phyloP scores from a whole-genome alignment of 2,797 vertebrate genomes.

The Erpetoichthys calabaricus region DNA sequence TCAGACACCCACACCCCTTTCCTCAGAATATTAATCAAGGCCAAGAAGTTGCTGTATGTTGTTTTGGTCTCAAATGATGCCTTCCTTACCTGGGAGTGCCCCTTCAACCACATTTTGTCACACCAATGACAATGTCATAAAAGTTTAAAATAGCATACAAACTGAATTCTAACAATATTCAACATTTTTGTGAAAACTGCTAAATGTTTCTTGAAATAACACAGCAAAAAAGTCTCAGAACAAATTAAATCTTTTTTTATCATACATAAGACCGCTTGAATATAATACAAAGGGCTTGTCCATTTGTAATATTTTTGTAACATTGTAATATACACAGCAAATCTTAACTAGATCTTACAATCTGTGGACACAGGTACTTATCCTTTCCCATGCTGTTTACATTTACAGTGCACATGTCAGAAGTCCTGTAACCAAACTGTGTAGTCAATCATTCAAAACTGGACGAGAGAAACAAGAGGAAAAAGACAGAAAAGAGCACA shows the following conservation, averaged over 20 bases:
- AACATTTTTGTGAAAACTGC: constrained; percentile 34
- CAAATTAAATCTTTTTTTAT: constrained; percentile 98
- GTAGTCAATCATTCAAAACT: constrained; percentile 74
- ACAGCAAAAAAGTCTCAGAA: constrained; percentile 74
- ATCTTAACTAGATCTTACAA: constrained; percentile 99
- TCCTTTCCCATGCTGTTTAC: constrained; percentile 98
- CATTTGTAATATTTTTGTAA: constrained; percentile 62
- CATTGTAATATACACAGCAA: constrained; percentile 99
- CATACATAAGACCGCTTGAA: constrained; percentile 99
- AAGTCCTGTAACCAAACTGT: constrained; percentile 82
- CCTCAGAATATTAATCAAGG: too few relatives aligned
- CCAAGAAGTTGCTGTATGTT: too few relatives aligned
- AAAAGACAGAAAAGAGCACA: constrained; percentile 5
- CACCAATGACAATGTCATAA: too few relatives aligned
- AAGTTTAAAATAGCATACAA: too few relatives aligned
- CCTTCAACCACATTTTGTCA: too few relatives aligned
- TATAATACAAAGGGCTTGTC: constrained; percentile 98
- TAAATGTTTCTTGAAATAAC: constrained; percentile 34
- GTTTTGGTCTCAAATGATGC: too few relatives aligned
- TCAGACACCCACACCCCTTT: too few relatives aligned
- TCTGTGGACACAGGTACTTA: constrained; percentile 98
- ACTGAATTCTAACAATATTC: too few relatives aligned
- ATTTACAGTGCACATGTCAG: constrained; percentile 93
- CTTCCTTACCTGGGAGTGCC: too few relatives aligned
- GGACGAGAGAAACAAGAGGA: constrained; percentile 40